phyloP scores from a whole-genome alignment of 2,113 vertebrate genomes.

The Oreocharis arfaki region DNA sequence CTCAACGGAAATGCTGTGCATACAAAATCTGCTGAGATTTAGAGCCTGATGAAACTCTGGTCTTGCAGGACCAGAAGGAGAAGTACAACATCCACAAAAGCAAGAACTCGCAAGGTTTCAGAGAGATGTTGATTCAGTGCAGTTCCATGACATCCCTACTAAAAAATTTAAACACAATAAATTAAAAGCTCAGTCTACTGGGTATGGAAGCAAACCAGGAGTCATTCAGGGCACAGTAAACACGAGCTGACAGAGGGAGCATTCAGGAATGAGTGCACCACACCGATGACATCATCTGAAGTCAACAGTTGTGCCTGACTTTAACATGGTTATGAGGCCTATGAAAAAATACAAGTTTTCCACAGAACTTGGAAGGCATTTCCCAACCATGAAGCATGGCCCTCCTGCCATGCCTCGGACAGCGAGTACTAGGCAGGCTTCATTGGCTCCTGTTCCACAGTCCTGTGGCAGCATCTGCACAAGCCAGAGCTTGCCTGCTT shows the following conservation, averaged over 20 bases:
- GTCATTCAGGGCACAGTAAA: background rate
- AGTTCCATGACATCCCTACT: constrained; percentile 23
- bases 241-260: background rate
- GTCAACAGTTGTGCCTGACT: background rate
- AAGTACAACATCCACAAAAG: background rate
- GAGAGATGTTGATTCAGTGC: background rate
- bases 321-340: background rate
- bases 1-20: background rate
- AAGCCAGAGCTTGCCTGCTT: background rate
- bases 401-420: background rate
- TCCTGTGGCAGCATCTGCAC: accelerated
- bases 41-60: background rate
- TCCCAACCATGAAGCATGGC: background rate
- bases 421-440: background rate
- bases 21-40: background rate
- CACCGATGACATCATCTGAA: background rate
- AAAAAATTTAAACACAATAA: constrained; percentile 50
- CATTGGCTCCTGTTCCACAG: accelerated
- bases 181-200: background rate
- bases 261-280: background rate
- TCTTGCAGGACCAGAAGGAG: background rate
- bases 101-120: background rate
- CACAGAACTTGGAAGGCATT: background rate
- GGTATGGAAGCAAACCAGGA: constrained; percentile 26
- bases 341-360: background rate